Evolutionary conservation across 2,113 vertebrate genomes (phyloP).

Genomic region (Oenanthe melanoleuca): DNA sequence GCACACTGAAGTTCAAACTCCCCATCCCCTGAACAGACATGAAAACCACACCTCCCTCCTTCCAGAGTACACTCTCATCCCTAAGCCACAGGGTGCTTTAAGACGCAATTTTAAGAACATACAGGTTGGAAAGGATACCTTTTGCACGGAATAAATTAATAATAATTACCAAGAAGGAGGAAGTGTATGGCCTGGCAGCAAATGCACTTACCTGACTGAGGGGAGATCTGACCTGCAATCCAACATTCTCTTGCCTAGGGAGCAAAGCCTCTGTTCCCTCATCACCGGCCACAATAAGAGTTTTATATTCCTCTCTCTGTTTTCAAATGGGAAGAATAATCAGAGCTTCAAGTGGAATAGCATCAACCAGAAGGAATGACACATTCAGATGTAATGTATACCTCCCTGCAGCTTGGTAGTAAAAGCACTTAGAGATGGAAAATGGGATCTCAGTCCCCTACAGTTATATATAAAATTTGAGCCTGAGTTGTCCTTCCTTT

Average conservation of each 20-base stretch:
- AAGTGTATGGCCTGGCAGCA: neutral
- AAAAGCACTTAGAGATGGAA: neutral
- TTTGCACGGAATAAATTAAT: neutral
- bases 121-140: neutral
- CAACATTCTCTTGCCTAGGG: neutral
- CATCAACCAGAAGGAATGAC: neutral
- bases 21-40: neutral
- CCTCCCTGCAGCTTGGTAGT: neutral
- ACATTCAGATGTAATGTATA: neutral
- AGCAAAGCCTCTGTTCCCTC: neutral
- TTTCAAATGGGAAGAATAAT: neutral
- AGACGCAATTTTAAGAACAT: neutral
- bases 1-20: neutral
- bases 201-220: neutral
- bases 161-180: neutral
- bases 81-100: neutral
- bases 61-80: neutral
- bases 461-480: neutral
- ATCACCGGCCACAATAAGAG: neutral
- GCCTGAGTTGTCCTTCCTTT: neutral
- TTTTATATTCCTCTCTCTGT: neutral
- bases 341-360: neutral
- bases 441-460: neutral
- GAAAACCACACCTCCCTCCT: neutral
- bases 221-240: neutral